Evolutionary conservation across 2,113 vertebrate genomes (phyloP).

Genomic region (Tachuris rubrigastra): DNA sequence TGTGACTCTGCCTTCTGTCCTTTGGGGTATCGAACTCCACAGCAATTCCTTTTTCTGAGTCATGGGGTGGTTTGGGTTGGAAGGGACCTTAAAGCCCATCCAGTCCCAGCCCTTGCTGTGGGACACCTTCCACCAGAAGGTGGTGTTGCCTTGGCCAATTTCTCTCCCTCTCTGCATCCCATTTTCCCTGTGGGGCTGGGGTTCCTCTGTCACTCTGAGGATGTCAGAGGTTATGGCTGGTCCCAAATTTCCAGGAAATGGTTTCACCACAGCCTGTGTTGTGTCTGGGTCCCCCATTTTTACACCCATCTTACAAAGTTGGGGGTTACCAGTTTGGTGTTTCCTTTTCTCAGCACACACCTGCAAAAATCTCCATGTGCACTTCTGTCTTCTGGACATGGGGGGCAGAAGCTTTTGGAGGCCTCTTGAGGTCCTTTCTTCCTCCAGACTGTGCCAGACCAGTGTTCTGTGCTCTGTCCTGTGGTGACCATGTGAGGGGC

Average conservation of each 20-base stretch:
- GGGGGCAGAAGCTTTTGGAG: neutral
- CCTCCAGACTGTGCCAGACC: neutral
- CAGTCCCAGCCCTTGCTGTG: neutral
- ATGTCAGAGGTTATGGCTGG: neutral
- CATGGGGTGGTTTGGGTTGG: neutral
- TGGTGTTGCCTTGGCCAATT: neutral
- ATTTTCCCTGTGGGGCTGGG: neutral
- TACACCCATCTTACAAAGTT: too few species aligned
- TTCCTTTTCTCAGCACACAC: rapidly evolving
- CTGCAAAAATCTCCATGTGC: neutral
- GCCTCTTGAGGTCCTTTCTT: neutral
- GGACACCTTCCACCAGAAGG: neutral
- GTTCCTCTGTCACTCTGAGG: neutral
- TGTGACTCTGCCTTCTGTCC: neutral
- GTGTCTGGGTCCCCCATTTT: neutral
- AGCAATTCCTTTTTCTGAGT: neutral
- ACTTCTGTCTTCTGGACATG: neutral
- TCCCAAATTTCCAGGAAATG: neutral
- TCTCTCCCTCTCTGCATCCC: neutral
- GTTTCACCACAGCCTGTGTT: neutral
- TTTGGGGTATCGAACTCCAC: rapidly evolving
- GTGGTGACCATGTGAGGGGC: neutral
- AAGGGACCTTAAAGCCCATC: neutral
- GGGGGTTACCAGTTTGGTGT: rapidly evolving
- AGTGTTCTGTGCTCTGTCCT: neutral